phyloP scores from a whole-genome alignment of 1,140 invertebrate species.

The Macrobrachium nipponense region DNA sequence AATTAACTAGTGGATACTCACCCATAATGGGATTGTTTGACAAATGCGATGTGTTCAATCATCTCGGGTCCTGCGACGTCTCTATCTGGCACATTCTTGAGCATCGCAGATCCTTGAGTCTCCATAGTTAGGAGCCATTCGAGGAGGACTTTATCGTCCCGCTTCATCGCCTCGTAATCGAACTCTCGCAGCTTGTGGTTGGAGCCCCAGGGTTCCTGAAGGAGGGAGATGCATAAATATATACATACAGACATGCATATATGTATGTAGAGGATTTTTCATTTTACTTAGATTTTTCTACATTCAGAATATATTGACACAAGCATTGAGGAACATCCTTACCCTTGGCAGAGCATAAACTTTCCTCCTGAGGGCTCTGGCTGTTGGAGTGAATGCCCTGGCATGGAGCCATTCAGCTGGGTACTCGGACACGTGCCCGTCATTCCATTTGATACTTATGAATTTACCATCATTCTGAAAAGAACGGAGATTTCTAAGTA shows the following conservation, averaged over 20 bases:
- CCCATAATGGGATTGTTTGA: conserved; percentile 78
- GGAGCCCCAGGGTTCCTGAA: conserved; percentile 72
- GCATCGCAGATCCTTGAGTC: conserved; percentile 74
- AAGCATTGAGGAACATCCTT: no score
- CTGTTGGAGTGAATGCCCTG: conserved; percentile 72
- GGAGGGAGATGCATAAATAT: not conserved
- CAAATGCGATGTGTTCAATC: conserved; percentile 75
- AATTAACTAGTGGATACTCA: conserved; percentile 56
- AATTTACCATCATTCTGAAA: conserved; percentile 22
- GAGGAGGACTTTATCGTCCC: conserved; percentile 69
- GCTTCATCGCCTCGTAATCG: conserved; percentile 72
- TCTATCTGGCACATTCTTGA: conserved; percentile 72
- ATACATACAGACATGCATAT: no score
- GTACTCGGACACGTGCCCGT: conserved; percentile 73
- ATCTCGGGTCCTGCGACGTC: conserved; percentile 72
- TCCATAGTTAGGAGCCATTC: conserved; percentile 74
- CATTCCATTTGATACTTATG: conserved; percentile 73
- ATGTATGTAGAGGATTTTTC: no score
- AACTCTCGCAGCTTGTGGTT: conserved; percentile 70
- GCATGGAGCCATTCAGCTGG: conserved; percentile 73
- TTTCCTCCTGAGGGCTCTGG: conserved; percentile 64
- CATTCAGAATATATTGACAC: not conserved
- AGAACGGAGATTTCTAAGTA: not conserved
- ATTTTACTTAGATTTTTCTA: conserved; percentile 66
- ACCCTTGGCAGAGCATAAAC: conserved; percentile 22